A percentile compares a stretch with the other conserved stretches of the same genome.
These are phyloP conservation scores for Agrenia bidenticulata DNA, from an alignment of 2,888 invertebrate species.

Conservation along the genomic window DNA sequence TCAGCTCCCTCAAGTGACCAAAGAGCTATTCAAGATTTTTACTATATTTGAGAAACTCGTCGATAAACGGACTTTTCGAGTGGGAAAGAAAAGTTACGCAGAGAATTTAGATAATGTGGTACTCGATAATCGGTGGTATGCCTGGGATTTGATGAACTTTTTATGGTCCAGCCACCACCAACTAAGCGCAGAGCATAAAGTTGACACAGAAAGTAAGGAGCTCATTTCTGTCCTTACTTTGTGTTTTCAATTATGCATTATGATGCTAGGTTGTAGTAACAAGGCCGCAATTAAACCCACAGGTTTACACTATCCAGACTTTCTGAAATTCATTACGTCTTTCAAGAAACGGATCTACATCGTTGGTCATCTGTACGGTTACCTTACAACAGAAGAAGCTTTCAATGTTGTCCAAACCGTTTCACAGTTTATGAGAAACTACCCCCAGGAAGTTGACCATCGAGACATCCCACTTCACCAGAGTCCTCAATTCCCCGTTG, in stretches of 20 bases:
- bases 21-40: constrained; percentile 19
- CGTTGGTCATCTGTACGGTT: constrained; percentile 29
- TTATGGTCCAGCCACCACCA: constrained; percentile 32
- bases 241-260: background rate
- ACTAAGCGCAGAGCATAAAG: constrained; percentile 24
- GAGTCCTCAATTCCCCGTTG: constrained; percentile 26
- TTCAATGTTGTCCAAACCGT: constrained; percentile 23
- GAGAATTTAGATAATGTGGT: constrained; percentile 26
- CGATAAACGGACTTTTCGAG: constrained; percentile 19
- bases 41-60: constrained; percentile 26
- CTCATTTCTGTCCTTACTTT: too few relatives aligned
- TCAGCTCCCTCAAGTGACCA: constrained; percentile 18
- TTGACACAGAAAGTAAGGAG: constrained; percentile 18
- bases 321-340: constrained; percentile 21
- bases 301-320: background rate
- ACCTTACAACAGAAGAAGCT: constrained; percentile 30
- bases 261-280: too few relatives aligned
- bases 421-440: background rate
- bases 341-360: constrained; percentile 38
- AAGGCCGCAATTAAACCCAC: too few relatives aligned
- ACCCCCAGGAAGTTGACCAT: constrained; percentile 14
- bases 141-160: constrained; percentile 32
- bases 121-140: constrained; percentile 28
- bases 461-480: constrained; percentile 18
- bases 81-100: constrained; percentile 17